Conservation (phyloP, 2,888 invertebrate species). For the Plebejus melissa region DNA sequence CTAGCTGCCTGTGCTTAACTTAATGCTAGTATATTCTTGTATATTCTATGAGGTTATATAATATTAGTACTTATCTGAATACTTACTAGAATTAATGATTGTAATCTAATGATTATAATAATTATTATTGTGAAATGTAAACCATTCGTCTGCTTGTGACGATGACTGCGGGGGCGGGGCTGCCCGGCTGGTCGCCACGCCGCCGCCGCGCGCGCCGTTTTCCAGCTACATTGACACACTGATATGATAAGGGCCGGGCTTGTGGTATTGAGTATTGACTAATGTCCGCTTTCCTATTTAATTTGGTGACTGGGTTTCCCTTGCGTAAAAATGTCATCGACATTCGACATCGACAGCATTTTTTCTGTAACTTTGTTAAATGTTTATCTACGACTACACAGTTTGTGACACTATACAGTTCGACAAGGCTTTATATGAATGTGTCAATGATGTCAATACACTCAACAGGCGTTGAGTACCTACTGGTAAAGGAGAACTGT, state of each 20-base stretch:
- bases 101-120: background rate
- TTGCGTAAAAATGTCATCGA: background rate
- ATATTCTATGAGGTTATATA: too few species aligned
- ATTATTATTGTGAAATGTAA: background rate
- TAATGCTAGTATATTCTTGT: too few species aligned
- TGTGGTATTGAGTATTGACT: background rate
- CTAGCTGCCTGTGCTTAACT: background rate
- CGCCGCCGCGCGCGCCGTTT: background rate
- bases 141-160: background rate
- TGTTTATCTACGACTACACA: background rate
- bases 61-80: too few species aligned
- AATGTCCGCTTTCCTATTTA: slow-evolving; percentile 4
- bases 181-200: too few species aligned
- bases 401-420: too few species aligned
- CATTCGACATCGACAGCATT: background rate
- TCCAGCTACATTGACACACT: background rate
- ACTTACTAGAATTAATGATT: too few species aligned
- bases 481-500: too few species aligned
- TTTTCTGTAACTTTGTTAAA: background rate
- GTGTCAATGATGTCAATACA: too few species aligned
- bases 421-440: too few species aligned
- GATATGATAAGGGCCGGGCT: background rate
- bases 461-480: too few species aligned
- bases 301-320: background rate
- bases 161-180: background rate